phyloP scores from a whole-genome alignment of 2,888 invertebrate species.

The Drosophila hamatofila region DNA sequence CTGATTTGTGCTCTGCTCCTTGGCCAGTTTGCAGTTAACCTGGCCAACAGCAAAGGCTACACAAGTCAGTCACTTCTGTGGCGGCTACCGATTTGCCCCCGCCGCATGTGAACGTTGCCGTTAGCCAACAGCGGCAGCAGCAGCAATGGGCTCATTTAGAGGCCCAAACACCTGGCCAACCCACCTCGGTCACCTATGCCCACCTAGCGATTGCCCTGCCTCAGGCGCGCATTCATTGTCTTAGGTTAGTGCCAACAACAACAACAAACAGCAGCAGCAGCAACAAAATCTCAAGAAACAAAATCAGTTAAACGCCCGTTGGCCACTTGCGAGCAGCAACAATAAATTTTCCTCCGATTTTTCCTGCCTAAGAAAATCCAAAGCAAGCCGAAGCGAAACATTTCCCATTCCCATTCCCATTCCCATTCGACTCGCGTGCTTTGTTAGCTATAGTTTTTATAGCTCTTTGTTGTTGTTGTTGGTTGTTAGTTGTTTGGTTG shows the following conservation, averaged over 20 bases:
- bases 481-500: slow-evolving; percentile 12
- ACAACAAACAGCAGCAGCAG: slow-evolving; percentile 3
- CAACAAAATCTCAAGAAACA: slow-evolving; percentile 9
- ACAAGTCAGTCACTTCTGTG: slow-evolving; percentile 46
- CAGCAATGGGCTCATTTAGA: neutral
- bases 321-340: slow-evolving; percentile 38
- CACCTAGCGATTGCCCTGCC: slow-evolving; percentile 26
- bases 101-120: slow-evolving; percentile 62
- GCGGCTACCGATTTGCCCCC: slow-evolving; percentile 26
- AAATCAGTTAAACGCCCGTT: slow-evolving; percentile 68
- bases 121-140: slow-evolving; percentile 37
- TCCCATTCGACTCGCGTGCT: slow-evolving; percentile 64
- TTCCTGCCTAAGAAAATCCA: slow-evolving; percentile 32
- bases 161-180: neutral
- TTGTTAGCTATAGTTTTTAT: slow-evolving; percentile 22
- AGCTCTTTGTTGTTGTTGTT: slow-evolving; percentile 34
- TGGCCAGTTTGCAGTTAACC: slow-evolving; percentile 16
- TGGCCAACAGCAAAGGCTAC: slow-evolving; percentile 44
- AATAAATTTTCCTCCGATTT: slow-evolving; percentile 11
- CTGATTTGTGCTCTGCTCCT: neutral
- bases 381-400: slow-evolving; percentile 23
- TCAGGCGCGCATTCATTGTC: slow-evolving; percentile 54
- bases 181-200: neutral
- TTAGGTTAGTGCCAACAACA: slow-evolving; percentile 58
- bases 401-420: slow-evolving; percentile 36